phyloP scores from a whole-genome alignment of 2,888 invertebrate species.

The Cremastinae sp. region DNA sequence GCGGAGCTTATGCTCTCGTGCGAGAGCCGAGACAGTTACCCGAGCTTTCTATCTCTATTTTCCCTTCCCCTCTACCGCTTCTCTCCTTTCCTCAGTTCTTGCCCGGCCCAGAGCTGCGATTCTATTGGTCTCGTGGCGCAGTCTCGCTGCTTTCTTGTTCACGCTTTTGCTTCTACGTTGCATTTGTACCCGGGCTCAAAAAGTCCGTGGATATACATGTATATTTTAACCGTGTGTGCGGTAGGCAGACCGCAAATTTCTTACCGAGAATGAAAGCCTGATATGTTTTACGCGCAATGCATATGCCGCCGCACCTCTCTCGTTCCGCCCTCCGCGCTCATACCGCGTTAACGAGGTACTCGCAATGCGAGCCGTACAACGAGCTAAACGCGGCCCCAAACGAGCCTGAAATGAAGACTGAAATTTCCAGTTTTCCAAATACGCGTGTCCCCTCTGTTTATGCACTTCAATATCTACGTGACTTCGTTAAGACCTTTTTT shows the following conservation, averaged over 20 bases:
- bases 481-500: not conserved
- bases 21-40: slow-evolving; percentile 20
- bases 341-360: slow-evolving; percentile 60
- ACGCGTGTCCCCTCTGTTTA: not conserved
- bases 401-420: slow-evolving; percentile 26
- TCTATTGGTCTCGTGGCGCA: slow-evolving; percentile 13
- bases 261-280: slow-evolving; percentile 34
- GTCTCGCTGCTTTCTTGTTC: slow-evolving; percentile 21
- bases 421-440: slow-evolving; percentile 22
- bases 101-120: slow-evolving; percentile 9
- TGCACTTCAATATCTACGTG: not conserved
- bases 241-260: slow-evolving; percentile 23
- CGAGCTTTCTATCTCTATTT: not conserved
- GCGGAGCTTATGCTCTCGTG: slow-evolving; percentile 39
- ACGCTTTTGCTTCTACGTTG: slow-evolving; percentile 17
- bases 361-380: slow-evolving; percentile 23
- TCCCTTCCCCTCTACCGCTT: no score
- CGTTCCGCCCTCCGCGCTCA: slow-evolving; percentile 45
- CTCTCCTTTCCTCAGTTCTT: not conserved
- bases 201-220: not conserved
- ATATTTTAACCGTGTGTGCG: slow-evolving; percentile 1
- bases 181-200: slow-evolving; percentile 6
- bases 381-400: slow-evolving; percentile 15
- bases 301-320: slow-evolving; percentile 43
- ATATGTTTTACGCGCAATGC: slow-evolving; percentile 57